Base-by-base conservation (phyloP, 2,888 invertebrate species). In the Protophormia terraenovae region DNA sequence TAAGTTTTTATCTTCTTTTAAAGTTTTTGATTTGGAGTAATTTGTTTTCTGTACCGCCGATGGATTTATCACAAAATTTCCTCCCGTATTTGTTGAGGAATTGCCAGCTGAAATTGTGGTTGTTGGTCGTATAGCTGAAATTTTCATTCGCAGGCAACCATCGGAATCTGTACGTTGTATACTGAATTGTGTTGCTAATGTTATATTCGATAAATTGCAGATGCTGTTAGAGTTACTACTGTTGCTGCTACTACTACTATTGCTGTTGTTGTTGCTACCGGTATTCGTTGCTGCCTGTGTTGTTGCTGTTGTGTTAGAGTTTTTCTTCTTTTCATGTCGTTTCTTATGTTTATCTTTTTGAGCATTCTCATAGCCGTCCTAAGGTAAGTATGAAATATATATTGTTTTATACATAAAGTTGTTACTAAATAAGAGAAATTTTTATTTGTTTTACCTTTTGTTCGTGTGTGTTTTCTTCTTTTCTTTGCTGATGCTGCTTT, bases 81-180 rank as follows among this genome's bases (percentile, higher is more conserved):
- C 32, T 45, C 81, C 32, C n/a, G 79, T 24, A 35, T 35, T 38
- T 67, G 71, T 24, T 5, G 69, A 16, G 27, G 64, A 27, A 14
- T 19, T 7, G 14, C 76, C 35, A 29, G 78, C 77, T 10, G 73
- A 66, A 58, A 66, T 80, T 27, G 84, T 76, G 45, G 60, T 72
- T 27, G 86, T 83, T 19, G 90, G 89, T 14, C 91, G 89, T 82
- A 93, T 92, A 16, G 92, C 93, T 14, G 93, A 92, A 79, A 93
- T 93, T 90, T 90, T 93, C 92, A 93, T 93, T 66, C 93, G 91
- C 41, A 93, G 69, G 58, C 85, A 88, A 45, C 93, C 92, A 88
- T 90, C 92, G 16, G 89, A 89, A 87, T 92, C 93, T 66, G 93
- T 91, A 85, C 92, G 92, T 78, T 89, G 91, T 73, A 92, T 91